Evolutionary conservation across 30 jellyfish, hydroid and myxozoan species (phyloP).

Genomic region (Turritopsis dohrnii): DNA sequence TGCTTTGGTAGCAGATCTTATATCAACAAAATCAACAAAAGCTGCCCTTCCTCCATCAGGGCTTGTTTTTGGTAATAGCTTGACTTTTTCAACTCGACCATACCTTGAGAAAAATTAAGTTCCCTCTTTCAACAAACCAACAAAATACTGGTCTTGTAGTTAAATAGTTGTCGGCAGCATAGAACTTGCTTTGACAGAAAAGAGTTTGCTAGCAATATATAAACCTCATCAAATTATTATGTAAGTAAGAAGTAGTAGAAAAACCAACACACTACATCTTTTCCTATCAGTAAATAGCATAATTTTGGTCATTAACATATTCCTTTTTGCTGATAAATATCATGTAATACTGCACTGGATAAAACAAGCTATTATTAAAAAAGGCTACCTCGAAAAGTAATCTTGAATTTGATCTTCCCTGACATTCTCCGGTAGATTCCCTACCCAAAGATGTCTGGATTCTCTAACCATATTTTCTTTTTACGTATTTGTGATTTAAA

Average conservation of each 20-base stretch:
- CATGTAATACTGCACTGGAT: no score
- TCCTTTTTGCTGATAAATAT: no score
- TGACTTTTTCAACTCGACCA: slow-evolving; percentile 98
- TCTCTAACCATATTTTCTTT: slow-evolving; percentile 71
- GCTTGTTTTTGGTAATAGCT: slow-evolving; percentile 87
- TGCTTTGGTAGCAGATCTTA: slow-evolving; percentile 98
- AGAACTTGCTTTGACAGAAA: no score
- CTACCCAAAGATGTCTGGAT: slow-evolving; percentile 99
- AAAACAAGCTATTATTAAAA: slow-evolving; percentile 4
- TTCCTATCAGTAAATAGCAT: no score
- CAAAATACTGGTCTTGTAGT: no score
- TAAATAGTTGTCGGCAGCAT: no score
- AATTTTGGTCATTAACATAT: no score
- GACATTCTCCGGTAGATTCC: slow-evolving; percentile 92
- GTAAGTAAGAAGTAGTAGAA: no score
- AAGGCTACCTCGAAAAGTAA: slow-evolving; percentile 81
- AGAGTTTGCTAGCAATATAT: no score
- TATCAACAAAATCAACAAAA: slow-evolving; percentile 97
- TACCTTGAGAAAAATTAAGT: slow-evolving; percentile 37
- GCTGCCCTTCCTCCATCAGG: slow-evolving; percentile 99
- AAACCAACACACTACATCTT: no score
- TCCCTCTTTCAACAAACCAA: neutral
- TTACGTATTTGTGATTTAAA: neutral
- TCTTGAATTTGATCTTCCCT: slow-evolving; percentile 83
- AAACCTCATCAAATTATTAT: no score